phyloP scores from a whole-genome alignment of 2,113 vertebrate species.

The Clupea harengus region DNA sequence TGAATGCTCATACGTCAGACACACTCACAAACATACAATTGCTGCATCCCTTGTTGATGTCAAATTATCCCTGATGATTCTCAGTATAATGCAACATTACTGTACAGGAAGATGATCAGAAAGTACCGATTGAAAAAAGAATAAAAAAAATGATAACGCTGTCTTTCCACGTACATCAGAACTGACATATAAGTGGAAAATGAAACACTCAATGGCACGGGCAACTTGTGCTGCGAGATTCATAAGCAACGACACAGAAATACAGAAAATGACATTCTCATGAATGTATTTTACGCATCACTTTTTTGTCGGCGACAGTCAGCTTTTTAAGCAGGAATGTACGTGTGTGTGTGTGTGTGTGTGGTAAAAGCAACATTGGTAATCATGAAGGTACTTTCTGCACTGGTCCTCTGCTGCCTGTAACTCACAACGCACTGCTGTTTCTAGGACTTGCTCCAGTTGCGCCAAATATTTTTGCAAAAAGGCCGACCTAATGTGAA shows the following conservation, averaged over 20 bases:
- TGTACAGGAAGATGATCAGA: neutral
- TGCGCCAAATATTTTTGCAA: neutral
- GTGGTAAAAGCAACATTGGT: neutral
- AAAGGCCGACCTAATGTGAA: neutral
- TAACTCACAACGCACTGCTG: neutral
- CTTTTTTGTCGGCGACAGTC: neutral
- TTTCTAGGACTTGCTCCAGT: neutral
- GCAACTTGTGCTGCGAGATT: neutral
- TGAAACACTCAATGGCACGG: neutral
- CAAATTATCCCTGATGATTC: neutral
- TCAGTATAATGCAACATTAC: neutral
- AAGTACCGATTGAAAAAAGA: neutral
- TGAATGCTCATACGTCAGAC: neutral
- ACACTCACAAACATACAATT: neutral
- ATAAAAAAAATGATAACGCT: neutral
- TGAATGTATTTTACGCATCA: neutral
- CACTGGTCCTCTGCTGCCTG: neutral
- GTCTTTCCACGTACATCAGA: neutral
- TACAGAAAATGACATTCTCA: neutral
- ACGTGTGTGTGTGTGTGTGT: too few species aligned
- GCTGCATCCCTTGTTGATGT: neutral
- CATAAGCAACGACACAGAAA: neutral
- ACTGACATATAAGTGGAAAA: neutral
- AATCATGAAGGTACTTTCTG: neutral
- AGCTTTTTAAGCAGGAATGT: neutral